Percentiles rank a stretch among this genome's conserved stretches.
Evolutionary conservation across 2,888 invertebrate genomes (phyloP).

Genomic region (Platycnemis pennipes): DNA sequence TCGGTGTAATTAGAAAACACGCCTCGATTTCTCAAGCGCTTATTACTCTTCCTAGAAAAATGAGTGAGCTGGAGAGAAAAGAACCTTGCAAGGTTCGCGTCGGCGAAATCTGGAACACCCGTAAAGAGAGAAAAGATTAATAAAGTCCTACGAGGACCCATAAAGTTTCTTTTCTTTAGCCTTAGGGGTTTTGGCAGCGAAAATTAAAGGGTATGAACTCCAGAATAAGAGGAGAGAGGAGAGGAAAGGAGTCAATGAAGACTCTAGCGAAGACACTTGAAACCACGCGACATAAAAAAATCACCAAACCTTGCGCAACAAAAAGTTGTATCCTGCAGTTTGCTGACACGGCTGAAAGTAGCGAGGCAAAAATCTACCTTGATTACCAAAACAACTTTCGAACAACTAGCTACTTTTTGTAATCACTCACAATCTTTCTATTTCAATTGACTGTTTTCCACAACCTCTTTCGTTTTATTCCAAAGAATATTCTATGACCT

Average conservation of each 20-base stretch:
- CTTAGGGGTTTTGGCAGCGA: neutral
- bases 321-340: too few species aligned
- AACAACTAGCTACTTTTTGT: too few species aligned
- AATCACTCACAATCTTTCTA: too few species aligned
- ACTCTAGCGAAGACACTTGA: neutral
- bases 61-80: neutral
- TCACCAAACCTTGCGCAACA: neutral
- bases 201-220: neutral
- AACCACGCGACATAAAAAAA: neutral
- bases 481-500: too few species aligned
- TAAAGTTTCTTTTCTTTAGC: neutral
- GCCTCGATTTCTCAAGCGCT: neutral
- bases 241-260: neutral
- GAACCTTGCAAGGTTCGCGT: neutral
- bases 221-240: neutral
- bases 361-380: too few species aligned
- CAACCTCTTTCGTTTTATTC: too few species aligned
- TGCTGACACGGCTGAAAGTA: too few species aligned
- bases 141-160: neutral
- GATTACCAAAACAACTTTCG: too few species aligned
- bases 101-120: neutral
- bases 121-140: slow-evolving; percentile 14
- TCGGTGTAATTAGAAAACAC: slow-evolving; percentile 21
- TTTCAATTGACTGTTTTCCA: too few species aligned
- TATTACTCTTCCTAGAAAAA: slow-evolving; percentile 5